Base-by-base conservation (phyloP, 2,113 vertebrate species). In the Scomber colias region DNA sequence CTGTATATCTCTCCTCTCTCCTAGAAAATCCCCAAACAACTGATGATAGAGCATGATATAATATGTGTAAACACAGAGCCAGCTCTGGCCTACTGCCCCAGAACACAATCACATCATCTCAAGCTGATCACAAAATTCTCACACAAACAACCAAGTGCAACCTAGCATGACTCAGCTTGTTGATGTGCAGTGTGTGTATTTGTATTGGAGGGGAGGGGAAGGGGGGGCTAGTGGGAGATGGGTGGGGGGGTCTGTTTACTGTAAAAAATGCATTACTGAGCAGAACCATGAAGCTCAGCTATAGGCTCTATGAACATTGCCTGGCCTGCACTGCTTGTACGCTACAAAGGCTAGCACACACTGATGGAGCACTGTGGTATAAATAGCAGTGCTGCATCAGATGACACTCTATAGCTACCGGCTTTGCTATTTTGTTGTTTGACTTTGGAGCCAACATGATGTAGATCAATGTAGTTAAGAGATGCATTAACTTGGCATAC, bases 81-180 rank as follows among this genome's bases (percentile, higher is more conserved):
- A 53, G 59, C 54, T 71, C 35, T 84, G 82, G 63, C 83, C 71
- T 50, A 75, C 68, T 81, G 80, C 80, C 68, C 74, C 54, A 66
- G 50, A 84, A 75, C 75, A 67, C 72, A 61, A 79, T 77, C 61
- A 19, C 57, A 44, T 21, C 11, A 12, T 79, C 73, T 74, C 74
- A 45, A 79, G 57, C 71, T 35, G 65, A 82, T 88, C 69, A 51
- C 77, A 75, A 80, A 79, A 60, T 65, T 55, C 78, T 75, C 69
- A 79, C 63, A 72, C 60, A 81, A 83, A 64, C 81, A 54, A 56
- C 62, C 68, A 57, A 54, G 50, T 4, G 21, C 75, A 70, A 82
- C 44, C 68, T 72, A 71, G 71, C 75, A 86, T 92, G 87, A 92
- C 80, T 91, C 89, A 88, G 86, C 87, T 53, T 56, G 35, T 64